Evolutionary conservation across 2,888 invertebrate genomes (phyloP), one percentile per base, ranked within the genome.

Genomic region (Oscheius onirici): DNA sequence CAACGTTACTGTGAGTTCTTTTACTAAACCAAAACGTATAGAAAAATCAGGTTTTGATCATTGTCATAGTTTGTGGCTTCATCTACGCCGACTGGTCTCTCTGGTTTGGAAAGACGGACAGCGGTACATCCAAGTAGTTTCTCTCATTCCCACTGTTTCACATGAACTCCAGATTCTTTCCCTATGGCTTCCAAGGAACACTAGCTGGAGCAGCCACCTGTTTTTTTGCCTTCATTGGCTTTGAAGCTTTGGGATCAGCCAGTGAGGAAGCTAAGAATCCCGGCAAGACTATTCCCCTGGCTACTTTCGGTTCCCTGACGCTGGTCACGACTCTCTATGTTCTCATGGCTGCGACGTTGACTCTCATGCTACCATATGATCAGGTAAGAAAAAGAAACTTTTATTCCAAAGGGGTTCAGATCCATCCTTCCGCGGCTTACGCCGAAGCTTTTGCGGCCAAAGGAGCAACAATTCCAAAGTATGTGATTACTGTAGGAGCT

Each of bases 401-500:
- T 24, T 5, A 26, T 15, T 1, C 13, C 17, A n/a, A 3, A 13
- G 15, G n/a, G 20, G 26, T 58, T 41, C n/a, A 78, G 75, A 79
- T 84, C 6, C 71, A 82, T 22, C 71, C 82, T 0, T 72, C 74
- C 0, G 76, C 81, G 0, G 83, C 84, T 8, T 89, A 95, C 58
- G 92, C 94, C 0, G 90, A 91, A 68, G 92, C 92, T 11, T 94
- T 94, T 87, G 90, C 3, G 85, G 89, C 63, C 91, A 93, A 11
- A 92, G 92, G 0, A 92, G 92, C 93, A 89, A 90, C 0, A 92
- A 92, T 81, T 88, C 93, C 93, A 46, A 91, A 92, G 87, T 94
- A 93, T 91, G 88, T 94, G 15, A 93, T 95, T 0, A 91, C 92
- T 1, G 88, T 92, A 17, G 95, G 95, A 0, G 94, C 94, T 0